Evolutionary conservation across 37 sponge, comb jelly and placozoan genomes (phyloP).

Genomic region (Haliclona indistincta): DNA sequence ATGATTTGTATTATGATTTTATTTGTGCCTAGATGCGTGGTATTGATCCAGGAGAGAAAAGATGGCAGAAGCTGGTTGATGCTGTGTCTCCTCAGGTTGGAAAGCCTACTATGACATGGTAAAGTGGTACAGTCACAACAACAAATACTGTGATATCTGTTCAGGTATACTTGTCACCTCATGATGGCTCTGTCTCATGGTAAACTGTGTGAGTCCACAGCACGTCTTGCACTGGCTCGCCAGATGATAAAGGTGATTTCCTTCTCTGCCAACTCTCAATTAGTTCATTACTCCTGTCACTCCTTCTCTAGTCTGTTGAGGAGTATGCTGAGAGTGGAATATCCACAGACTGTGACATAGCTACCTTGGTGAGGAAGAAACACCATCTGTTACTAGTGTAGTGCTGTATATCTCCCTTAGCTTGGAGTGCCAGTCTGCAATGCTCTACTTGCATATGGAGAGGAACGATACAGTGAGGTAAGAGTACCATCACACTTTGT

Average conservation of each 20-base stretch:
- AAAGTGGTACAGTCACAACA: no score
- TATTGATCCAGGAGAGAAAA: constrained; percentile 51
- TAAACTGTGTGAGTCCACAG: constrained; percentile 40
- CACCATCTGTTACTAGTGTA: no score
- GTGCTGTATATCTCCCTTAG: no score
- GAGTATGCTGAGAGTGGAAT: constrained; percentile 6
- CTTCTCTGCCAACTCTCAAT: not conserved
- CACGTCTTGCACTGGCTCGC: constrained; percentile 47
- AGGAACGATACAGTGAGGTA: constrained; percentile 79
- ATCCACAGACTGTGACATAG: constrained; percentile 17
- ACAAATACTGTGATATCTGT: not conserved
- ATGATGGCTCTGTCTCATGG: constrained; percentile 58
- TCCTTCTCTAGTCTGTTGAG: not conserved
- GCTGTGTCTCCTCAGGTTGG: constrained; percentile 8
- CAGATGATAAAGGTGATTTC: constrained; percentile 44
- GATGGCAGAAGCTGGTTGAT: constrained; percentile 46
- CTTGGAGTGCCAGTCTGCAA: constrained; percentile 80
- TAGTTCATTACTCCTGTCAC: not conserved
- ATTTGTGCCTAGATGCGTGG: constrained; percentile 11
- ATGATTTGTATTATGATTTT: no score
- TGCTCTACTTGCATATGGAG: constrained; percentile 82
- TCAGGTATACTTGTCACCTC: constrained; percentile 51
- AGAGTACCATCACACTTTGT: not conserved
- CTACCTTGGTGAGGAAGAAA: constrained; percentile 10
- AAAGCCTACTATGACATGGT: constrained; percentile 36